Percentiles rank a stretch among this genome's conserved stretches.
phyloP scores from a whole-genome alignment of 2,888 invertebrate genomes.

The Morpho deidamia region DNA sequence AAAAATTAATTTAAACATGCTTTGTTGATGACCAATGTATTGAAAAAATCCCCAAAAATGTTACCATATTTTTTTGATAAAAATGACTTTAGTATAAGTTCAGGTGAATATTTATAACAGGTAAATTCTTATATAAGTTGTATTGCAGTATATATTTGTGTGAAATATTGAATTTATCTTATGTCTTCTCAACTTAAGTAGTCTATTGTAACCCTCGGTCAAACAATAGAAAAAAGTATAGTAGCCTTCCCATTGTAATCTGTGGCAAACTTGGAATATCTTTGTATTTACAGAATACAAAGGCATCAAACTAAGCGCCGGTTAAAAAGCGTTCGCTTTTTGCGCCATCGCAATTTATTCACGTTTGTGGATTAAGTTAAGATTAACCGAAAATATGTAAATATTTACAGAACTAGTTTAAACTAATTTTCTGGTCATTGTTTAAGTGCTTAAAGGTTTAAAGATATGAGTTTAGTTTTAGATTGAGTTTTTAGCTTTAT shows the following conservation, averaged over 20 bases:
- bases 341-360: constrained; percentile 18
- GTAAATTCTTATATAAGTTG: background rate
- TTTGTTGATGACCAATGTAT: no score
- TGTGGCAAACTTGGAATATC: constrained; percentile 22
- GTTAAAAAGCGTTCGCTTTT: constrained; percentile 25
- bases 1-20: no score
- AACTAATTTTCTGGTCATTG: background rate
- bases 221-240: constrained; percentile 15
- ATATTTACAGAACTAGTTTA: constrained; percentile 25
- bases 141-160: background rate
- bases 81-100: background rate
- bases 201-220: constrained; percentile 10
- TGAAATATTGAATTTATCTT: constrained; percentile 4
- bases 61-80: background rate
- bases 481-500: no score
- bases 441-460: no score
- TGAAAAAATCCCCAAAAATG: no score
- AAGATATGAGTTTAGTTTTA: no score
- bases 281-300: constrained; percentile 29
- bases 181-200: constrained; percentile 14
- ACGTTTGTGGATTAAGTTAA: constrained; percentile 23
- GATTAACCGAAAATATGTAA: constrained; percentile 18
- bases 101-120: no score
- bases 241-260: constrained; percentile 22
- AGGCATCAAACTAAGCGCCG: constrained; percentile 42